Evolutionary conservation across 1,140 invertebrate genomes (phyloP).

Genomic region (Aleiodes sp.): DNA sequence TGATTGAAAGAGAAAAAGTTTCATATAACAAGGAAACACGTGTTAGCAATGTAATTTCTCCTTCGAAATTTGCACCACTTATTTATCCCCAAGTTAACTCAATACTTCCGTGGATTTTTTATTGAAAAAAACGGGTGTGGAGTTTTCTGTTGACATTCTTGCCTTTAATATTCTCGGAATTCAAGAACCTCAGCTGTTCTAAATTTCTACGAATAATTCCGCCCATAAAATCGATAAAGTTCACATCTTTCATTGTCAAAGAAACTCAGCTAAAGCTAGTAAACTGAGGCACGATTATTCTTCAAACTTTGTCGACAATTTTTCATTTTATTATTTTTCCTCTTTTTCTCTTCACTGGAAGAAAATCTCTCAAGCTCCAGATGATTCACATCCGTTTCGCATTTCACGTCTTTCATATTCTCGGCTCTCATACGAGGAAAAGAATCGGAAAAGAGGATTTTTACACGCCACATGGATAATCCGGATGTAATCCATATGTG

Average conservation of each 20-base stretch:
- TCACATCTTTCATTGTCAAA: no score
- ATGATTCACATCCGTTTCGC: neutral
- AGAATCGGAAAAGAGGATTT: neutral
- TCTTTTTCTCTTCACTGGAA: neutral
- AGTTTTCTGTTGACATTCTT: neutral
- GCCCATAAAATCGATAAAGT: neutral
- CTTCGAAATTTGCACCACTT: neutral
- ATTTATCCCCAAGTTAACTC: neutral
- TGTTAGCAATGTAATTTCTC: no score
- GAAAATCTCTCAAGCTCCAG: neutral
- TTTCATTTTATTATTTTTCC: no score
- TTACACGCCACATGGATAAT: conserved; percentile 25
- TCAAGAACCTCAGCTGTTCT: neutral
- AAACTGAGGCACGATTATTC: no score
- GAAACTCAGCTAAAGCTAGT: no score
- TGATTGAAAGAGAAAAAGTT: no score
- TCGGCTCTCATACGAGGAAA: conserved; percentile 15
- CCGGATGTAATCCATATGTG: conserved; percentile 28
- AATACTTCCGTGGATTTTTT: neutral
- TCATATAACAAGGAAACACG: no score
- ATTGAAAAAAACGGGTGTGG: no score
- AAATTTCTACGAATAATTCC: neutral
- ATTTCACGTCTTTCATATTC: neutral
- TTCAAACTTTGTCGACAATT: no score
- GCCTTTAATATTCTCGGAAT: neutral